Percentiles rank a stretch among this genome's conserved stretches.
Evolutionary conservation across 2,888 invertebrate species (phyloP).

Genomic region (Meta bourneti): DNA sequence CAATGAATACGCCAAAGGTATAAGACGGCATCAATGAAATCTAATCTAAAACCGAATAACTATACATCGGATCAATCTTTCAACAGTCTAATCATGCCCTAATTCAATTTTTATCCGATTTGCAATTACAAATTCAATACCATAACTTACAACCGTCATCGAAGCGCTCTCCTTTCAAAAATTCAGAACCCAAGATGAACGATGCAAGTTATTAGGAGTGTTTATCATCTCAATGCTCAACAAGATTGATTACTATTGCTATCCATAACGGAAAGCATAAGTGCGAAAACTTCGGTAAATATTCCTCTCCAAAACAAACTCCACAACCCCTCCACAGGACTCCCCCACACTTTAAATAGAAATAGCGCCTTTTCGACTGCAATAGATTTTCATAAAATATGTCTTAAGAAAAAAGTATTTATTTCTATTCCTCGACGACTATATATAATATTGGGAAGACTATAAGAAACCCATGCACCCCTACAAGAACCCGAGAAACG

Average conservation of each 20-base stretch:
- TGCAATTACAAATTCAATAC: no score
- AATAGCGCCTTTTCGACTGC: neutral
- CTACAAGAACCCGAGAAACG: neutral
- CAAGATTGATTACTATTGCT: neutral
- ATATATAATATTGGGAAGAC: neutral
- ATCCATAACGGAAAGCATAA: neutral
- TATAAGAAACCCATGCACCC: neutral
- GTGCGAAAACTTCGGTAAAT: neutral
- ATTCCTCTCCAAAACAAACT: neutral
- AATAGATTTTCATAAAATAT: neutral
- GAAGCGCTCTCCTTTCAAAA: neutral
- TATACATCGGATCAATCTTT: no score
- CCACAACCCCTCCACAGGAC: no score
- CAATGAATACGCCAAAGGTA: no score
- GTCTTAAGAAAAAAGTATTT: neutral
- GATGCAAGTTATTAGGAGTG: neutral
- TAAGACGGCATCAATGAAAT: no score
- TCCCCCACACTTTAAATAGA: neutral
- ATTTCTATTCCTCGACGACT: neutral
- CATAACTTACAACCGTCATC: no score
- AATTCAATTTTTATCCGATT: no score
- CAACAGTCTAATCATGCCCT: no score
- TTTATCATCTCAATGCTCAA: neutral
- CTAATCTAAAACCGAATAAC: no score
- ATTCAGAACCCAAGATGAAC: neutral